Base-by-base conservation (phyloP, 1,140 invertebrate genomes). In the Anagrus nilaparvatae region DNA sequence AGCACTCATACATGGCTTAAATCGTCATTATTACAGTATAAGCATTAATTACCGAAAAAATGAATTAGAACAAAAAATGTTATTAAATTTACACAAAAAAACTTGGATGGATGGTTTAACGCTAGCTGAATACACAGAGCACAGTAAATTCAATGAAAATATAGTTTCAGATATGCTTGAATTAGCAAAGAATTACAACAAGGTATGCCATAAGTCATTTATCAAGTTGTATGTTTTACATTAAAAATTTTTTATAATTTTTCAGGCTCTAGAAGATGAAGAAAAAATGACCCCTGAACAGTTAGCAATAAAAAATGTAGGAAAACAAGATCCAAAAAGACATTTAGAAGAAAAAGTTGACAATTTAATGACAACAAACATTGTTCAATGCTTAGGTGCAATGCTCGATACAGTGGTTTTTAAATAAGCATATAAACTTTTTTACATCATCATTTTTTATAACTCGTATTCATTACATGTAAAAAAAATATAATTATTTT, bases 231-330 rank as follows among this genome's bases (percentile, higher is more conserved):
- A 13, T 16, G 46, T 40, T 49, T n/a, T n/a, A n/a, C n/a, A n/a
- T n/a, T n/a, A n/a, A n/a, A n/a, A n/a, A n/a, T n/a, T n/a, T n/a
- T n/a, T n/a, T n/a, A n/a, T n/a, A n/a, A n/a, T n/a, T n/a, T 46
- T 50, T 36, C 43, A 84, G 82, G 87, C 94, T 28, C 70, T 99
- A 30, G 96, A 99, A 71, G 97, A 99, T 56, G 97, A 99, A 68
- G 95, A 99, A 63, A 97, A 97, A 63, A 97, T 99, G 93, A 99
- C 95, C n/a, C 88, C 92, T 1, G 94, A 99, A 66, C 95, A 99
- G 63, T 71, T 99, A 60, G 96, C 95, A 12, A 98, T 99, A 53
- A 99, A 99, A 64, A 99, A 99, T 74, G 96, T 99, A 29, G 97
- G 97, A 17, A 99, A 99, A 73, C 90, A 97, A 69, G 96, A 99